Conservation (phyloP, 1,140 invertebrate genomes). For the Drosophila sturtevanti region DNA sequence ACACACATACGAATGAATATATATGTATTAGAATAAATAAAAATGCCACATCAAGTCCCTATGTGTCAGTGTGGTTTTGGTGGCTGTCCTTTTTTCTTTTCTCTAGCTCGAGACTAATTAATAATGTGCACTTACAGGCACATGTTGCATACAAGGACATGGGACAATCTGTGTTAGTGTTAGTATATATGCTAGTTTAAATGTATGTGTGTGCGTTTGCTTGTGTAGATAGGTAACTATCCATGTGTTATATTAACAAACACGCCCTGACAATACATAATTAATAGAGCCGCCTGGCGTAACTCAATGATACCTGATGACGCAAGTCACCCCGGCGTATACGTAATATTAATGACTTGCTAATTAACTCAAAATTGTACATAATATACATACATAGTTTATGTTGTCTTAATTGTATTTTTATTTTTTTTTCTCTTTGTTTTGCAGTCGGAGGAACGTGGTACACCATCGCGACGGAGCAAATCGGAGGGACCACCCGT, state of each 20-base stretch:
- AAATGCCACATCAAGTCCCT: constrained; percentile 14
- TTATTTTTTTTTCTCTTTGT: constrained; percentile 65
- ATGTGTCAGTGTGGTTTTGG: not conserved
- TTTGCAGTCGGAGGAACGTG: constrained; percentile 85
- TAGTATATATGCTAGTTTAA: not conserved
- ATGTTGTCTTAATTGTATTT: constrained; percentile 3
- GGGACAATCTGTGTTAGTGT: not conserved
- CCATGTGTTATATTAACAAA: constrained; percentile 30
- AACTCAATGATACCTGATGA: constrained; percentile 40
- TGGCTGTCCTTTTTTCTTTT: constrained; percentile 20
- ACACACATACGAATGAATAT: constrained; percentile 12
- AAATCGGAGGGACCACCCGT: constrained; percentile 88
- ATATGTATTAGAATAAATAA: not conserved
- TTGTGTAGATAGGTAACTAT: constrained; percentile 21
- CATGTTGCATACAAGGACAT: constrained; percentile 61
- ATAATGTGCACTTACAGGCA: constrained; percentile 56
- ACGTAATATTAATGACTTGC: constrained; percentile 72
- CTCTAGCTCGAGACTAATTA: constrained; percentile 58
- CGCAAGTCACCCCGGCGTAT: constrained; percentile 63
- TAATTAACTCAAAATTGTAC: constrained; percentile 58
- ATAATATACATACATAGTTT: constrained; percentile 16
- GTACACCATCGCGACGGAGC: constrained; percentile 85
- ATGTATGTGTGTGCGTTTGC: constrained; percentile 9
- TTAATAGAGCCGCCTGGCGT: constrained; percentile 53
- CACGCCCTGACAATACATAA: constrained; percentile 63